Percentiles rank a stretch among this genome's conserved stretches.
Evolutionary conservation across 30 jellyfish, hydroid and myxozoan genomes (phyloP).

Genomic region (Aurelia sp.): DNA sequence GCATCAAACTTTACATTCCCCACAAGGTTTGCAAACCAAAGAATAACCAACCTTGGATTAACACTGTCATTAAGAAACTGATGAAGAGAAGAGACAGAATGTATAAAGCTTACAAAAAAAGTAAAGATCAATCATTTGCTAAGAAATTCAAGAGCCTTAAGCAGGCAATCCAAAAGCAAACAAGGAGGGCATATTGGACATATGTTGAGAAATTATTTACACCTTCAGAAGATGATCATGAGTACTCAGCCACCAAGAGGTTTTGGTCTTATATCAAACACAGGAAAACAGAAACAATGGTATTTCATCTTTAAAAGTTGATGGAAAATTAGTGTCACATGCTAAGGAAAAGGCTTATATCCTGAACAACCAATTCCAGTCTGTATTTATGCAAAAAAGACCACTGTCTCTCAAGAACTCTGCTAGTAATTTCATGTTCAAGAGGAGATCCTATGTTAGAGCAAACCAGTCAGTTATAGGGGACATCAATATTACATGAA

Average conservation of each 20-base stretch:
- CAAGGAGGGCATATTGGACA: slow-evolving; percentile 34
- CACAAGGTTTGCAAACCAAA: too few relatives aligned
- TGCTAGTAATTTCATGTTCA: slow-evolving; percentile 19
- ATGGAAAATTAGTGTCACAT: slow-evolving; percentile 25
- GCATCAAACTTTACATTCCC: too few relatives aligned
- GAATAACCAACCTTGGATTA: too few relatives aligned
- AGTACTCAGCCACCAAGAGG: slow-evolving; percentile 52
- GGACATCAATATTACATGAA: slow-evolving; percentile 26
- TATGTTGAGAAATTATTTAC: slow-evolving; percentile 23
- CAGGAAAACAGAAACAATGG: slow-evolving; percentile 33
- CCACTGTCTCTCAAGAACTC: slow-evolving; percentile 47
- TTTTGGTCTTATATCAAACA: slow-evolving; percentile 28
- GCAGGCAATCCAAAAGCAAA: too few relatives aligned
- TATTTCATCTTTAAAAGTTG: slow-evolving; percentile 20
- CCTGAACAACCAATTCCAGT: slow-evolving; percentile 49
- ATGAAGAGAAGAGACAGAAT: too few relatives aligned
- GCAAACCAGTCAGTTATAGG: slow-evolving; percentile 39
- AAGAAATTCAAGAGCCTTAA: too few relatives aligned
- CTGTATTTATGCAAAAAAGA: slow-evolving; percentile 33
- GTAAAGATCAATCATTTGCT: too few relatives aligned
- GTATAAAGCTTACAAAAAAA: too few relatives aligned
- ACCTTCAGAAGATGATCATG: slow-evolving; percentile 40
- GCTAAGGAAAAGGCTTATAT: slow-evolving; percentile 38
- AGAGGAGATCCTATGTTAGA: slow-evolving; percentile 20
- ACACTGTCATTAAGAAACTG: too few relatives aligned